These are phyloP conservation scores for Anoplius nigerrimus DNA, from an alignment of 2,888 invertebrate genomes.

Conservation along the genomic window DNA sequence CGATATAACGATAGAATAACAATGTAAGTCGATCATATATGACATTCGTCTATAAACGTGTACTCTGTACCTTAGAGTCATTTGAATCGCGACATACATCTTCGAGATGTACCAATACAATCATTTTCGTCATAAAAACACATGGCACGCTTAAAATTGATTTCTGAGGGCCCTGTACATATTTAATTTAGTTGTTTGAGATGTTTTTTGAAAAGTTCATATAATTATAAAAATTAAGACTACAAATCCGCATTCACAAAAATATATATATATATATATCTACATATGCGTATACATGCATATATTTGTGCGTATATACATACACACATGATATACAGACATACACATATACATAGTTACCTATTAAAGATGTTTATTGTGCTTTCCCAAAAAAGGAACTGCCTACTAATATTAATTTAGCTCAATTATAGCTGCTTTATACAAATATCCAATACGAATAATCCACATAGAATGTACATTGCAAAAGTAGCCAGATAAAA, in stretches of 20 bases:
- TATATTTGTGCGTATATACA: background rate
- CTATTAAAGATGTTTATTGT: conserved; percentile 49
- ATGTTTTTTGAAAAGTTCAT: conserved; percentile 41
- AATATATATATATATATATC: conserved; percentile 24
- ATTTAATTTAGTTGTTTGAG: conserved; percentile 50
- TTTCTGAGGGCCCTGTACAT: conserved; percentile 28
- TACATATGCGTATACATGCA: background rate
- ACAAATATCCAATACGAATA: conserved; percentile 45
- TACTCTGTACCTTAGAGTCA: background rate
- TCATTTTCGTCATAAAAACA: conserved; percentile 25
- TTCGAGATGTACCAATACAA: background rate
- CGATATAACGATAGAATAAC: conserved; percentile 8
- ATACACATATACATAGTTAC: conserved; percentile 48
- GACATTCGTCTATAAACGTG: background rate
- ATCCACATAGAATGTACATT: conserved; percentile 62
- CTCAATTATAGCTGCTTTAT: conserved; percentile 47
- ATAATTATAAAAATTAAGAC: conserved; percentile 27
- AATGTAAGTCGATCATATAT: background rate
- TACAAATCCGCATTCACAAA: conserved; percentile 36
- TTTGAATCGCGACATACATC: background rate
- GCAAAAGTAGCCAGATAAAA: conserved; percentile 69
- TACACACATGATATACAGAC: conserved; percentile 20
- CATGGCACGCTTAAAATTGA: conserved; percentile 19
- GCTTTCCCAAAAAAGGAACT: conserved; percentile 54
- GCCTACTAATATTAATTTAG: conserved; percentile 58